A percentile compares a stretch with the other conserved stretches of the same genome.
These are phyloP conservation scores for Zaprionus camerounensis DNA, from an alignment of 1,140 invertebrate genomes.

Conservation along the genomic window DNA sequence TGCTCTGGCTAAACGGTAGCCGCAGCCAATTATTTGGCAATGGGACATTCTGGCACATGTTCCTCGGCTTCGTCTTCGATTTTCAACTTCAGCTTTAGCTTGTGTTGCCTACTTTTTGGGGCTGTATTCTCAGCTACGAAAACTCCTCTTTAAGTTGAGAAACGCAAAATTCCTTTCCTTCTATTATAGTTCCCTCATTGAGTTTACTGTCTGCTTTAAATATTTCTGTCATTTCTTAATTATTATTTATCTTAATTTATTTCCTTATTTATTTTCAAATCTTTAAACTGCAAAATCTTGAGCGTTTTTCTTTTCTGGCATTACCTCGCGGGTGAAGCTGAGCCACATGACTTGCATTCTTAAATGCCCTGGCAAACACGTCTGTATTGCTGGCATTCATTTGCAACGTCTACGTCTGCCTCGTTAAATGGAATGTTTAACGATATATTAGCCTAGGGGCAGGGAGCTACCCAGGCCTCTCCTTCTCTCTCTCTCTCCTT, in stretches of 20 bases:
- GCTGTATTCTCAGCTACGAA: background rate
- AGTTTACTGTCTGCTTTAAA: no score
- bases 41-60: conserved; percentile 45
- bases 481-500: background rate
- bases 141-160: background rate
- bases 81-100: conserved; percentile 19
- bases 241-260: background rate
- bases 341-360: conserved; percentile 40
- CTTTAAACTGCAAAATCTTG: background rate
- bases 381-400: conserved; percentile 48
- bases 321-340: background rate
- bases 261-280: background rate
- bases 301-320: conserved; percentile 10
- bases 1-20: conserved; percentile 23
- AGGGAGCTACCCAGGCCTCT: conserved; percentile 4
- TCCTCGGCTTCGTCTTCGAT: conserved; percentile 7
- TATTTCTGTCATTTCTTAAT: no score
- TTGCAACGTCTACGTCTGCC: conserved; percentile 50
- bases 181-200: no score
- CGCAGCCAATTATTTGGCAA: conserved; percentile 51
- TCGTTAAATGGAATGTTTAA: conserved; percentile 83
- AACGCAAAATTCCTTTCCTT: no score
- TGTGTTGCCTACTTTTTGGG: conserved; percentile 30
- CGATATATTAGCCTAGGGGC: conserved; percentile 73
- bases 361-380: conserved; percentile 18